phyloP scores from a whole-genome alignment of 2,113 vertebrate genomes.

The Pomatorhinus ruficollis region DNA sequence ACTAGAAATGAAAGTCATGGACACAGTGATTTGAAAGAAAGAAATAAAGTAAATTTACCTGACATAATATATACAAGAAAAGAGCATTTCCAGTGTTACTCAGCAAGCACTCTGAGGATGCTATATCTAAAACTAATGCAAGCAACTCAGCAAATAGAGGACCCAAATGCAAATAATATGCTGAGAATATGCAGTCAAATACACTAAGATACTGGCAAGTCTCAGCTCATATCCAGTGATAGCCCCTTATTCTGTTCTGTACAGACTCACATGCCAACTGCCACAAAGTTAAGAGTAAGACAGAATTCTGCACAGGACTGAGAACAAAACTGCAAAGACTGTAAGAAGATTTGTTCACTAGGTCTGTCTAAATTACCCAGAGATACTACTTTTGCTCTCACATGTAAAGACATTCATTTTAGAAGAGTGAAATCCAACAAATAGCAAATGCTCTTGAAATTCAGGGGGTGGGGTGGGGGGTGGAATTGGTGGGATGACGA shows the following conservation, averaged over 20 bases:
- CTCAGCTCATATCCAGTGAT: neutral
- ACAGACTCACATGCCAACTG: neutral
- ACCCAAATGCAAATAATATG: neutral
- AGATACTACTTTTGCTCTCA: neutral
- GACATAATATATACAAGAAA: neutral
- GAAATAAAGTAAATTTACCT: neutral
- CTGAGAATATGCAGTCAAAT: neutral
- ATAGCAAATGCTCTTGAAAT: neutral
- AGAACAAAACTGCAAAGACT: neutral
- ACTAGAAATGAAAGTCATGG: neutral
- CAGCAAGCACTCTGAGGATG: neutral
- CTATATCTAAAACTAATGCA: neutral
- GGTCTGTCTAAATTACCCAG: neutral
- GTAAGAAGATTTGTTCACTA: neutral
- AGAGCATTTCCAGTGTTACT: neutral
- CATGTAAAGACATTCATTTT: neutral
- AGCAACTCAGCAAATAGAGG: neutral
- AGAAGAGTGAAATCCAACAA: neutral
- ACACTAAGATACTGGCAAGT: neutral
- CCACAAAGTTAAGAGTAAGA: neutral
- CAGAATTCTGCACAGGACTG: neutral
- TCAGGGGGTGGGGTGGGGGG: rapidly evolving
- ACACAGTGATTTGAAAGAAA: neutral
- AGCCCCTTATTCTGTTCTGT: neutral
- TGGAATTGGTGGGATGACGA: neutral